These are phyloP conservation scores for Cetoscarus ocellatus DNA, from an alignment of 2,797 vertebrate genomes.

Conservation along the genomic window DNA sequence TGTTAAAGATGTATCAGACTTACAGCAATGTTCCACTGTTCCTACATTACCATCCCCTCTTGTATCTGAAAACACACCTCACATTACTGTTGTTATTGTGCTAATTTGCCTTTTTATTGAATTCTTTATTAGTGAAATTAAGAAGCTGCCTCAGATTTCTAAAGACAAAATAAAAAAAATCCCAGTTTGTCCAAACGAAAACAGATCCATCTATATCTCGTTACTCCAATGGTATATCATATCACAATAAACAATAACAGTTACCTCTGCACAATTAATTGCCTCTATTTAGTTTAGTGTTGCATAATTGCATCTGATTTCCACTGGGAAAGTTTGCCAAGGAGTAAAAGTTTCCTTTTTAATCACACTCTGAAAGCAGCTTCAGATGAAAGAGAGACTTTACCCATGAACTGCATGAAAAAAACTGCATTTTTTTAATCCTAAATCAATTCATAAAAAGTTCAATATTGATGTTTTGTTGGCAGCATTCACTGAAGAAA, in stretches of 20 bases:
- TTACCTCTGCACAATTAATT: constrained; percentile 28
- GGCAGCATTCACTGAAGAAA: too few species aligned
- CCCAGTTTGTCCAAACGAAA: constrained; percentile 26
- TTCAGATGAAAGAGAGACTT: constrained; percentile 36
- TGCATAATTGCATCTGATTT: constrained; percentile 58
- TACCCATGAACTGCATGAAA: not conserved
- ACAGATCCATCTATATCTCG: constrained; percentile 6
- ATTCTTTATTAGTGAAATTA: constrained; percentile 16
- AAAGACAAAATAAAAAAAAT: not conserved
- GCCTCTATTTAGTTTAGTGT: constrained; percentile 24
- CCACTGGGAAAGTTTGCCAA: constrained; percentile 29
- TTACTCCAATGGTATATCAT: constrained; percentile 27
- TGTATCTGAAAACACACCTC: too few species aligned
- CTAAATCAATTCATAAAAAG: not conserved
- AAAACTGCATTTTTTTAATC: constrained; percentile 46
- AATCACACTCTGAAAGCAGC: constrained; percentile 31
- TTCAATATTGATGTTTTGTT: constrained; percentile 21
- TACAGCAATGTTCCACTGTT: too few species aligned
- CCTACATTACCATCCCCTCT: too few species aligned
- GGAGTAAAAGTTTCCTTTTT: constrained; percentile 36
- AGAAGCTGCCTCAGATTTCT: not conserved
- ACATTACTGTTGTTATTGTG: constrained; percentile 5
- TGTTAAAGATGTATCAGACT: too few species aligned
- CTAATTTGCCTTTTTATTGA: constrained; percentile 7
- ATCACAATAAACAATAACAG: constrained; percentile 25